phyloP scores from a whole-genome alignment of 1,140 invertebrate genomes.

The Saccostrea glomerata region DNA sequence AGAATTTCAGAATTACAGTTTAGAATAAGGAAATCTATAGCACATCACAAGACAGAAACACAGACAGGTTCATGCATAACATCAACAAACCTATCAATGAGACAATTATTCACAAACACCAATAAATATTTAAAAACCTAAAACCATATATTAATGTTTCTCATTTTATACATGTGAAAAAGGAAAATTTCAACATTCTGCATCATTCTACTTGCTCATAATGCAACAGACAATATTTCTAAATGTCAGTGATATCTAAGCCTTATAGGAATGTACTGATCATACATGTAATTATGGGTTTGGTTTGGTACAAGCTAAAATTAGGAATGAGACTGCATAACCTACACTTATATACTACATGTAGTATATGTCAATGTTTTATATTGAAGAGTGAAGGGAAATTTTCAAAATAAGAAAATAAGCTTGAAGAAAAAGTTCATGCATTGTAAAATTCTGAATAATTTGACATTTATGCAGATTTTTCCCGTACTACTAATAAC shows the following conservation, averaged over 20 bases:
- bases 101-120: not conserved
- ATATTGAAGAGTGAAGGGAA: too few species aligned
- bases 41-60: not conserved
- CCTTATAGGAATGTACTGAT: not conserved
- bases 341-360: too few species aligned
- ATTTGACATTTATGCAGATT: not conserved
- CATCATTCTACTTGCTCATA: not conserved
- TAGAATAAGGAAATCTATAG: not conserved
- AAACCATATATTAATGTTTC: not conserved
- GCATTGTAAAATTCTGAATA: not conserved
- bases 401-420: not conserved
- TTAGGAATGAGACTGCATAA: too few species aligned
- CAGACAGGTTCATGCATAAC: not conserved
- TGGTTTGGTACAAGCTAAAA: too few species aligned
- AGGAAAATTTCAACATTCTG: not conserved
- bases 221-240: not conserved
- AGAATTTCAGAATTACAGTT: too few species aligned
- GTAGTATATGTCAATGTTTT: too few species aligned
- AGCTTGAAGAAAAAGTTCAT: not conserved
- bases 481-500: not conserved
- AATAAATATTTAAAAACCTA: not conserved
- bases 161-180: not conserved
- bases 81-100: not conserved
- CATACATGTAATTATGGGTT: too few species aligned
- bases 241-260: not conserved